These are phyloP conservation scores for Athetis lepigone DNA, from an alignment of 2,888 invertebrate genomes.

Conservation along the genomic window DNA sequence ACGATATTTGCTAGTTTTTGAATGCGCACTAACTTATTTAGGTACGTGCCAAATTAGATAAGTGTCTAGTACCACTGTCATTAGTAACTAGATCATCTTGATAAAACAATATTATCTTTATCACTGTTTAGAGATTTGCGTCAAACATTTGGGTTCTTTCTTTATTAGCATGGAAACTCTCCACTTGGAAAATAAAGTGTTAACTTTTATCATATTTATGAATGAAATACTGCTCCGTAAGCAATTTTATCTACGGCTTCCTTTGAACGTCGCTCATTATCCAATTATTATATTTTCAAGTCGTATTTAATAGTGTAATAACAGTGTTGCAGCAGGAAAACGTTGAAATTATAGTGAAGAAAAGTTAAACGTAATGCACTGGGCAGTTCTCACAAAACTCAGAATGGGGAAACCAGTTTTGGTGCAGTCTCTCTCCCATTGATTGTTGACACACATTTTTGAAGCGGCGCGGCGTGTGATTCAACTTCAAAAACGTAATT, in stretches of 20 bases:
- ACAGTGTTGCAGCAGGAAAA: slow-evolving; percentile 49
- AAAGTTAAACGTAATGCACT: slow-evolving; percentile 47
- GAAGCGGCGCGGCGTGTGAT: slow-evolving; percentile 42
- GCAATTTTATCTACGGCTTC: slow-evolving; percentile 37
- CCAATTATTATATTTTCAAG: slow-evolving; percentile 53
- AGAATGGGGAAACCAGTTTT: slow-evolving; percentile 71
- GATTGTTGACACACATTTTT: slow-evolving; percentile 71
- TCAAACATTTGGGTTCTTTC: slow-evolving; percentile 10
- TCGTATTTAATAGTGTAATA: slow-evolving; percentile 35
- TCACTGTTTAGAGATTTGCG: slow-evolving; percentile 14
- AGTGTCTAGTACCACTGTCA: slow-evolving; percentile 1
- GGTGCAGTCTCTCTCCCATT: slow-evolving; percentile 67
- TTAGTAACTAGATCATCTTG: slow-evolving; percentile 38
- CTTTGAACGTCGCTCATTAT: slow-evolving; percentile 28
- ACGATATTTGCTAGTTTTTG: slow-evolving; percentile 36
- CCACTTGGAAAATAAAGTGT: background rate
- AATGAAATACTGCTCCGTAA: slow-evolving; percentile 19
- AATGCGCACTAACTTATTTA: slow-evolving; percentile 15
- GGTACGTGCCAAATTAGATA: slow-evolving; percentile 39
- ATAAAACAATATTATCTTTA: slow-evolving; percentile 34
- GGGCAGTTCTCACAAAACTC: slow-evolving; percentile 63
- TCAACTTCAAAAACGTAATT: slow-evolving; percentile 42
- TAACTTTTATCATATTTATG: slow-evolving; percentile 16
- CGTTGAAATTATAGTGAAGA: slow-evolving; percentile 44
- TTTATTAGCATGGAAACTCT: background rate